These are phyloP conservation scores for Anarrhichthys ocellatus DNA, from an alignment of 2,113 vertebrate species.

Conservation along the genomic window DNA sequence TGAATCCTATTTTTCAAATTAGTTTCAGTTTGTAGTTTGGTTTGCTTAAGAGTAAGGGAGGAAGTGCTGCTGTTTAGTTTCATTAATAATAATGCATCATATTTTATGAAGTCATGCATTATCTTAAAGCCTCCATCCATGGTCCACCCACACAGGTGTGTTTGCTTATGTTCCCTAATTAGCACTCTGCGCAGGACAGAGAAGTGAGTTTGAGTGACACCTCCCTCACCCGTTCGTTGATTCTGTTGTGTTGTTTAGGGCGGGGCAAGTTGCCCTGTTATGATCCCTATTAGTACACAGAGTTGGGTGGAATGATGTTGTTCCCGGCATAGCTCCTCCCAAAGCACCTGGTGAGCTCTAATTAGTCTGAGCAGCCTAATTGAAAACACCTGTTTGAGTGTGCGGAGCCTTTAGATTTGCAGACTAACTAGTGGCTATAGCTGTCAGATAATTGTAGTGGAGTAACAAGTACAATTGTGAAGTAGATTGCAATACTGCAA, in stretches of 20 bases:
- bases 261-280: not conserved
- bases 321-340: not conserved
- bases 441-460: not conserved
- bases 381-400: conserved; percentile 27
- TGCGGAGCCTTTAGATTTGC: not conserved
- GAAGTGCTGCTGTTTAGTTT: not conserved
- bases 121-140: not conserved
- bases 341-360: not conserved
- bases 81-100: not conserved
- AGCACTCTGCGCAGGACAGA: not conserved
- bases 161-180: not conserved
- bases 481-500: not conserved
- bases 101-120: not conserved
- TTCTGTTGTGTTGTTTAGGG: not conserved
- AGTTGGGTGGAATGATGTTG: not conserved
- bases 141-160: not conserved
- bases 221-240: not conserved
- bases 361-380: conserved; percentile 4
- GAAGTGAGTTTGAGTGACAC: not conserved
- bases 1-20: not conserved
- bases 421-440: not conserved
- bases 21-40: not conserved
- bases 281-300: not conserved
- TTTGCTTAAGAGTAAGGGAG: not conserved
- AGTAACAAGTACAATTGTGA: not conserved